A percentile compares a stretch with the other conserved stretches of the same genome.
These are phyloP conservation scores for Metalampra italica DNA, from an alignment of 2,888 invertebrate species.

Conservation along the genomic window DNA sequence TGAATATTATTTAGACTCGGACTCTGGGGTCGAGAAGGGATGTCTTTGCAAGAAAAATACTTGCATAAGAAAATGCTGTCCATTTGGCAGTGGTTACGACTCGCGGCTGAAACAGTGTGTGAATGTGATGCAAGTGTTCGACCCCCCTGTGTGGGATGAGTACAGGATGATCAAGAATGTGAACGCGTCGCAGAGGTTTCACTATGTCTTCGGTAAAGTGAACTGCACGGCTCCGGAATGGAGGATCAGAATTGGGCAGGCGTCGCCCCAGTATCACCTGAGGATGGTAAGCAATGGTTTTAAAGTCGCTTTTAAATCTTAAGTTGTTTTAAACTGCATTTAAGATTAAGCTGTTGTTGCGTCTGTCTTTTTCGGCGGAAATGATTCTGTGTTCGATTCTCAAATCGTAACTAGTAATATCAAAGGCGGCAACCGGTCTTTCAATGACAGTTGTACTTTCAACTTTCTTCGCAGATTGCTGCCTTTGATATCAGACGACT, in stretches of 20 bases:
- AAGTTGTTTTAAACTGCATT: background rate
- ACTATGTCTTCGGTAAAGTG: conserved; percentile 37
- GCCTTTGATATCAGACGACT: too few species aligned
- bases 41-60: conserved; percentile 38
- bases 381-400: too few species aligned
- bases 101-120: conserved; percentile 28
- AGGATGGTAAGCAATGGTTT: conserved; percentile 33
- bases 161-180: conserved; percentile 20
- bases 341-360: too few species aligned
- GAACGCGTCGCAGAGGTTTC: conserved; percentile 33
- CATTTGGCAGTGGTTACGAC: conserved; percentile 34
- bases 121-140: conserved; percentile 24
- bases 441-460: too few species aligned
- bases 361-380: too few species aligned
- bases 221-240: conserved; percentile 25
- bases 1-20: conserved; percentile 37
- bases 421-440: too few species aligned
- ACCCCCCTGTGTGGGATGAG: conserved; percentile 39
- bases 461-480: too few species aligned
- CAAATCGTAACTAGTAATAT: too few species aligned
- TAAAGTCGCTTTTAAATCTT: background rate
- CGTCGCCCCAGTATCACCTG: conserved; percentile 24
- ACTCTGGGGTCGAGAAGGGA: conserved; percentile 26
- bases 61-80: conserved; percentile 53
- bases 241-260: conserved; percentile 24